Conservation (phyloP, 2,797 vertebrate genomes). For the Hippoglossus hippoglossus region DNA sequence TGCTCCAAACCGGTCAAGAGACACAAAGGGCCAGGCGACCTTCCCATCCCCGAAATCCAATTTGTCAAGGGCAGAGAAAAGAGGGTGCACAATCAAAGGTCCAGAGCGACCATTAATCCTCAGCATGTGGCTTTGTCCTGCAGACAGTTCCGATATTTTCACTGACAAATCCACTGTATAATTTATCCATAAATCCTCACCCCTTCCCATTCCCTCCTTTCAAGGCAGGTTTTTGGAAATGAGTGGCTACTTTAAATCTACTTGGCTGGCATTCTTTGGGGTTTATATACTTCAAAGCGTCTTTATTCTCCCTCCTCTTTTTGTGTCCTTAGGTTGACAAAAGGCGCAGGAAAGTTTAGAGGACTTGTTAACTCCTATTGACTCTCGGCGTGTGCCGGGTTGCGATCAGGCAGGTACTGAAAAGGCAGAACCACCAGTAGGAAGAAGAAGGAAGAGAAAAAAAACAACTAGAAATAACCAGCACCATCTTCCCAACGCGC, state of each 20-base stretch:
- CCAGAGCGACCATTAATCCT: conserved; percentile 99
- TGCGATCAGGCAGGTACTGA: conserved; percentile 98
- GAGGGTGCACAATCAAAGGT: conserved; percentile 97
- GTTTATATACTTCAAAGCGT: conserved; percentile 95
- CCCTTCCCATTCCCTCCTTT: conserved; percentile 93
- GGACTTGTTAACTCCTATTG: conserved; percentile 99
- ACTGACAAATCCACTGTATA: conserved; percentile 99
- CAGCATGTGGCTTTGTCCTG: conserved; percentile 98
- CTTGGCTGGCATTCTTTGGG: conserved; percentile 95
- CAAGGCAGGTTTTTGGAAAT: conserved; percentile 94
- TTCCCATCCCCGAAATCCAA: conserved; percentile 99
- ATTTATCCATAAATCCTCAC: conserved; percentile 99
- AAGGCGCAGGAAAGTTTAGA: conserved; percentile 96
- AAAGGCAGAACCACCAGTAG: conserved; percentile 94
- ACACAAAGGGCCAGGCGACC: conserved; percentile 99
- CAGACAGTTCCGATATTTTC: conserved; percentile 99
- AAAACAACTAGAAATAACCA: conserved; percentile 63
- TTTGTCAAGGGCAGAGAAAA: conserved; percentile 99
- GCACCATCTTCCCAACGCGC: conserved; percentile 80
- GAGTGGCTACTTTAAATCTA: conserved; percentile 98
- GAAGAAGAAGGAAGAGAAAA: conserved; percentile 77
- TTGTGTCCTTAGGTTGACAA: conserved; percentile 91
- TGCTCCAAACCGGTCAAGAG: conserved; percentile 93
- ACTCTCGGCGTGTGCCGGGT: conserved; percentile 99
- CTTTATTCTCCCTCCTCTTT: conserved; percentile 89